Conservation (phyloP, 2,113 vertebrate genomes). For the Gobiocypris rarus region DNA sequence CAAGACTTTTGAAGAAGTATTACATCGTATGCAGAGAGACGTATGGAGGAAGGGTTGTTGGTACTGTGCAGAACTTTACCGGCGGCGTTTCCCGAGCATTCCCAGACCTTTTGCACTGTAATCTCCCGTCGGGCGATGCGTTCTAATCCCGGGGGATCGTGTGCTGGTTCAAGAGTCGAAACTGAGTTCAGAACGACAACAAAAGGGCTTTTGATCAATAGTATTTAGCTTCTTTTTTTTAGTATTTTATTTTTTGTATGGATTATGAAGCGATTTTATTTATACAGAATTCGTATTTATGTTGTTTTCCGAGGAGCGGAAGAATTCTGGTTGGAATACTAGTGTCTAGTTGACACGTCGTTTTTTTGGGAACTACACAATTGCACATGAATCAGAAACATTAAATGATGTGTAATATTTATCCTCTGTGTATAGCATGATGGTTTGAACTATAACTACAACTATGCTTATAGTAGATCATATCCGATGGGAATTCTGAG, state of each 20-base stretch:
- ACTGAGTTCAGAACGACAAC: constrained; percentile 43
- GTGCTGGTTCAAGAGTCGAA: too few relatives aligned
- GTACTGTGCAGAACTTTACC: constrained; percentile 40
- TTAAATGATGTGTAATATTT: constrained; percentile 61
- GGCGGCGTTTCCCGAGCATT: constrained; percentile 44
- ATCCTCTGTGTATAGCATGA: constrained; percentile 54
- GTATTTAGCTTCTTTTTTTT: constrained; percentile 43
- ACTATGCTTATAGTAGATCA: constrained; percentile 46
- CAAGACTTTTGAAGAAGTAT: constrained; percentile 54
- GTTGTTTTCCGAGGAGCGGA: constrained; percentile 53
- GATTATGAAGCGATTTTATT: constrained; percentile 61
- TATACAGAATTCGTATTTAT: constrained; percentile 67
- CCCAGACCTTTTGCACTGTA: constrained; percentile 62
- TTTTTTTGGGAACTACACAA: constrained; percentile 50
- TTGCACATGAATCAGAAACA: constrained; percentile 64
- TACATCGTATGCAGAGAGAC: constrained; percentile 27
- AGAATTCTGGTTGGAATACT: constrained; percentile 45
- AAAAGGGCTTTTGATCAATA: constrained; percentile 63
- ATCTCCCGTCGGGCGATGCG: constrained; percentile 28
- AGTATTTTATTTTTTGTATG: constrained; percentile 49
- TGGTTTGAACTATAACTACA: constrained; percentile 42
- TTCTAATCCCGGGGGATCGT: constrained; percentile 38
- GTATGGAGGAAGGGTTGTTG: background rate
- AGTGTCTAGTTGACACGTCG: constrained; percentile 48
- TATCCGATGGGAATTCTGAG: background rate